These are phyloP conservation scores for Aegithalos caudatus DNA, from an alignment of 2,113 vertebrate species.

Conservation along the genomic window DNA sequence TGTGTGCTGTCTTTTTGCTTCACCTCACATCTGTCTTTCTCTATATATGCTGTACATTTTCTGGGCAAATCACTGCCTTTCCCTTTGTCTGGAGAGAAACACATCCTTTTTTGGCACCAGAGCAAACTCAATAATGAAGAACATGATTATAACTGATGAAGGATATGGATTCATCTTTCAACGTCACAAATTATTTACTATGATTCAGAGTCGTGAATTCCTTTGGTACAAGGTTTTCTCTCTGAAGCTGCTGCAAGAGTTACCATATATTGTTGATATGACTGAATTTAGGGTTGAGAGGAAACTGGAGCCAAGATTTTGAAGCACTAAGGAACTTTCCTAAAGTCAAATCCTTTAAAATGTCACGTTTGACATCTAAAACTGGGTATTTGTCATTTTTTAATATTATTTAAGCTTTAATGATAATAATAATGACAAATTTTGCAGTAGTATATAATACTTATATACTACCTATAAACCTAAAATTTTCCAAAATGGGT, in stretches of 20 bases:
- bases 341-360: neutral
- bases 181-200: neutral
- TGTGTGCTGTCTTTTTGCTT: neutral
- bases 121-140: neutral
- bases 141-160: constrained; percentile 32
- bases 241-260: constrained; percentile 23
- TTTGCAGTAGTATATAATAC: neutral
- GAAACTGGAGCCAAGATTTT: constrained; percentile 7
- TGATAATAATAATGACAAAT: neutral
- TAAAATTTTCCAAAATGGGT: neutral
- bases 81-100: neutral
- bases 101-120: constrained; percentile 15
- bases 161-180: constrained; percentile 42
- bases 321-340: neutral
- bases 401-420: neutral
- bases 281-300: neutral
- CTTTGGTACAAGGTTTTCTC: neutral
- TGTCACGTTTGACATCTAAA: neutral
- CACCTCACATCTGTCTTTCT: neutral
- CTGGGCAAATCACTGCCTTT: neutral
- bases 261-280: neutral
- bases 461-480: neutral
- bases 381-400: neutral
- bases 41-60: neutral
- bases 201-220: neutral